phyloP scores from a whole-genome alignment of 2,888 invertebrate species.

The Conchocele bisecta region DNA sequence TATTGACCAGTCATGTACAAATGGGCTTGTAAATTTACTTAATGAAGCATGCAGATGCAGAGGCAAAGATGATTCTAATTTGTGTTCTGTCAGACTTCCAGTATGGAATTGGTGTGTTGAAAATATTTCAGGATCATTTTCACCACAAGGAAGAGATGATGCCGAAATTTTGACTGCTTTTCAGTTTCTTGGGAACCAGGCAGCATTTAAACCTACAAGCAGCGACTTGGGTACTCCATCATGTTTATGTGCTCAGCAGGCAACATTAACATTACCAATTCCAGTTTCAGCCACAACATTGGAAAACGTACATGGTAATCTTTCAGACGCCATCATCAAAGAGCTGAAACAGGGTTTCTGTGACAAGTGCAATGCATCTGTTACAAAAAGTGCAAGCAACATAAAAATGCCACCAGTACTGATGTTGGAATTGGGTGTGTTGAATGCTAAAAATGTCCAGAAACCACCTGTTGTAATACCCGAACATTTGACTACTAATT shows the following conservation, averaged over 20 bases:
- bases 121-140: neutral
- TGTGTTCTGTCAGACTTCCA: neutral
- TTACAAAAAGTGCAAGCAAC: too few relatives aligned
- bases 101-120: slow-evolving; percentile 2
- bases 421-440: neutral
- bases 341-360: too few relatives aligned
- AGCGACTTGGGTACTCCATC: too few relatives aligned
- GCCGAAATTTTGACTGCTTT: neutral
- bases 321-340: too few relatives aligned
- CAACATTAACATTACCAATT: too few relatives aligned
- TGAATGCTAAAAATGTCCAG: neutral
- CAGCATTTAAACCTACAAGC: too few relatives aligned
- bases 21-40: neutral
- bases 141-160: neutral
- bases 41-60: neutral
- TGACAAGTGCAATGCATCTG: too few relatives aligned
- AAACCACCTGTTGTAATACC: neutral
- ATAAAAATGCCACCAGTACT: neutral
- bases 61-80: neutral
- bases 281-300: too few relatives aligned
- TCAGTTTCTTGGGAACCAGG: too few relatives aligned
- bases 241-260: too few relatives aligned
- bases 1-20: neutral
- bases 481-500: neutral
- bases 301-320: too few relatives aligned